phyloP scores from a whole-genome alignment of 1,140 invertebrate species.

The Platorchestia sp. region DNA sequence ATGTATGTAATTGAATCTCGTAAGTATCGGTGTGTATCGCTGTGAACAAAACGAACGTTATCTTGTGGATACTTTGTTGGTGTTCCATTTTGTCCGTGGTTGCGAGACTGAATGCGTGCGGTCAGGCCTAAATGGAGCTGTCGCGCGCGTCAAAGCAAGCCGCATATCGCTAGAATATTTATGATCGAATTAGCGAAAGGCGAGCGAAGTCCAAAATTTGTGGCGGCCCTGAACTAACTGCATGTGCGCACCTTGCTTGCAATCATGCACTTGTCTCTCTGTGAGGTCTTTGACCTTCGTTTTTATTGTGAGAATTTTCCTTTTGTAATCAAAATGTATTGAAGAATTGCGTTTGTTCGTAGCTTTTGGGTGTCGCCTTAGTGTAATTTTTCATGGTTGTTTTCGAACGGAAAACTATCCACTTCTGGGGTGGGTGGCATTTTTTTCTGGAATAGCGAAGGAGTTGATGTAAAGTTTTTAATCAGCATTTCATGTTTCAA shows the following conservation, averaged over 20 bases:
- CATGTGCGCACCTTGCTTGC: neutral
- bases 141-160: neutral
- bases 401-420: neutral
- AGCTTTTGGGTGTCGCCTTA: neutral
- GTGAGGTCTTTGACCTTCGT: neutral
- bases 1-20: neutral
- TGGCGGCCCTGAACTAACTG: neutral
- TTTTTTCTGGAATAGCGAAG: neutral
- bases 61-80: neutral
- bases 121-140: constrained; percentile 5
- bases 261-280: neutral
- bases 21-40: neutral
- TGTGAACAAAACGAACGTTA: neutral
- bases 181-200: neutral
- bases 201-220: neutral
- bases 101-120: neutral
- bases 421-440: neutral
- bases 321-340: neutral
- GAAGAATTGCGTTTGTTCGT: neutral
- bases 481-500: neutral
- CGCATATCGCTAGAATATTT: neutral
- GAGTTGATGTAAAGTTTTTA: neutral
- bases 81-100: neutral
- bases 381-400: neutral
- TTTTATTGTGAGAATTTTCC: neutral